Evolutionary conservation across 2,113 vertebrate genomes (phyloP).

Genomic region (Diglossa brunneiventris): DNA sequence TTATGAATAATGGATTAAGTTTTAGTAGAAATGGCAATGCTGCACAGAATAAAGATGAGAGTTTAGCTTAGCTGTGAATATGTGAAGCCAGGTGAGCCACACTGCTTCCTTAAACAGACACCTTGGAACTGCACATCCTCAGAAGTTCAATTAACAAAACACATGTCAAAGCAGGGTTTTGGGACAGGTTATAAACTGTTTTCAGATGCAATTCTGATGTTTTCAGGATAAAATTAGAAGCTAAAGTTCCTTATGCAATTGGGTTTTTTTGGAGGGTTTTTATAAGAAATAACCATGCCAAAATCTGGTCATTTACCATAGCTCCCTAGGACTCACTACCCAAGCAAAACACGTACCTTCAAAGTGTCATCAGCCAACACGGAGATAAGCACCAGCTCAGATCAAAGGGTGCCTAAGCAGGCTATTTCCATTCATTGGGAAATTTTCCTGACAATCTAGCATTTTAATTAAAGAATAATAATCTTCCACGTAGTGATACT

Average conservation of each 20-base stretch:
- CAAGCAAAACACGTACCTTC: background rate
- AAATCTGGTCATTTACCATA: background rate
- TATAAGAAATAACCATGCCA: background rate
- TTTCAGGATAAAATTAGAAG: background rate
- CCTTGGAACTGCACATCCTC: background rate
- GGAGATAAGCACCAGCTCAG: background rate
- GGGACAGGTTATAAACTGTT: background rate
- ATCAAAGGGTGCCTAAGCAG: background rate
- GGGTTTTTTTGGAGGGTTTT: background rate
- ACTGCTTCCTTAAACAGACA: background rate
- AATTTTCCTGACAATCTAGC: background rate
- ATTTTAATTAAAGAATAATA: background rate
- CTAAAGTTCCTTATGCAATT: background rate
- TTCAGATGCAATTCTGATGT: background rate
- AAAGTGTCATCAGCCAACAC: background rate
- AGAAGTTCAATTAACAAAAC: conserved; percentile 39
- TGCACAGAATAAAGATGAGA: conserved; percentile 50
- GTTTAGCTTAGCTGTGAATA: background rate
- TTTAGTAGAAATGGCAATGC: conserved; percentile 16
- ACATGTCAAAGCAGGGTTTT: background rate
- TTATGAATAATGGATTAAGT: conserved; percentile 58
- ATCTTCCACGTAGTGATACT: background rate
- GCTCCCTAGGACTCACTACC: background rate
- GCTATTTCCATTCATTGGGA: background rate
- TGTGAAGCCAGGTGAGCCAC: background rate